Evolutionary conservation across 1,140 invertebrate species (phyloP).

Genomic region (Listronotus bonariensis): DNA sequence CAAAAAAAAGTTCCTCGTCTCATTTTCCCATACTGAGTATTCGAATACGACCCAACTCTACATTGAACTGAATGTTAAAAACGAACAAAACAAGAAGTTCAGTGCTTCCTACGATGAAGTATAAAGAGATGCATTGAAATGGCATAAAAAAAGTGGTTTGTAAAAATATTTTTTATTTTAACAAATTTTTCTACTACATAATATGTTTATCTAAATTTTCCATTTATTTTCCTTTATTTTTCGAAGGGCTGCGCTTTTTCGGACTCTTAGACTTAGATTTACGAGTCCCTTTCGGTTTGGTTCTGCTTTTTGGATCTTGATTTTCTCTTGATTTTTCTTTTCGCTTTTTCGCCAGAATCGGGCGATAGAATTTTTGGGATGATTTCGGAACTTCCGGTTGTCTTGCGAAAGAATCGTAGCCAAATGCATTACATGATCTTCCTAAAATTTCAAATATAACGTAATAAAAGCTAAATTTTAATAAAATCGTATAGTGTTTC

Average conservation of each 20-base stretch:
- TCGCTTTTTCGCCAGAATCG: constrained; percentile 36
- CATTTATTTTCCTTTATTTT: constrained; percentile 9
- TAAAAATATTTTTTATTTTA: no score
- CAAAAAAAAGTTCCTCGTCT: no score
- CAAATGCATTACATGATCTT: constrained; percentile 57
- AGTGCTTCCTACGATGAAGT: no score
- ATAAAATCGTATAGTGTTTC: no score
- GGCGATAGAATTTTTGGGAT: constrained; percentile 38
- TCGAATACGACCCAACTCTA: no score
- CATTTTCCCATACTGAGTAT: no score
- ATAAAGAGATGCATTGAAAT: no score
- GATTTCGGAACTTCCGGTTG: constrained; percentile 47
- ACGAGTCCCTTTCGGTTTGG: constrained; percentile 32
- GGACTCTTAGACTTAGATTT: constrained; percentile 45
- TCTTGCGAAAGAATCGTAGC: constrained; percentile 59
- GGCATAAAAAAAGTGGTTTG: no score
- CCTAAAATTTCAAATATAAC: constrained; percentile 43
- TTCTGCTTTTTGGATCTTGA: constrained; percentile 42
- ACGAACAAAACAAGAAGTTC: no score
- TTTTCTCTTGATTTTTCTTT: constrained; percentile 44
- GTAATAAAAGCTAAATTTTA: background rate
- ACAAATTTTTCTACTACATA: no score
- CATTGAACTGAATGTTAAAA: no score
- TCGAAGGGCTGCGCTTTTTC: constrained; percentile 14
- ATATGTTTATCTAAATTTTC: no score